These are phyloP conservation scores for Ammodramus savannarum DNA, from an alignment of 2,113 vertebrate species.

Conservation along the genomic window DNA sequence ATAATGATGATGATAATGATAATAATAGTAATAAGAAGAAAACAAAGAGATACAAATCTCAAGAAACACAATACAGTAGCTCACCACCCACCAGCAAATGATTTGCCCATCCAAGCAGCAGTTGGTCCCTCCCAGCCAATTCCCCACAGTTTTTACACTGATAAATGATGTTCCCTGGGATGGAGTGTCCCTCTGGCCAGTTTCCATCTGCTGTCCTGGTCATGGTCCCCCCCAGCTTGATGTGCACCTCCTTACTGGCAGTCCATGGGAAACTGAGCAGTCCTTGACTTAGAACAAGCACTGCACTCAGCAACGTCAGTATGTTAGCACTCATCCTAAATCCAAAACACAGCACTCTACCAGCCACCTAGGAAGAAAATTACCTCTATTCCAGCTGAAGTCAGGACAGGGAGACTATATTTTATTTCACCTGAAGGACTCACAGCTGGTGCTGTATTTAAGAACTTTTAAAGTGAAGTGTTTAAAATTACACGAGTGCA, in stretches of 20 bases:
- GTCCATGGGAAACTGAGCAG: not conserved
- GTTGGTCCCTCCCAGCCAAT: not conserved
- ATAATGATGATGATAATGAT: not conserved
- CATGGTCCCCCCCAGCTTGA: fast-evolving
- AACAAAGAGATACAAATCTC: not conserved
- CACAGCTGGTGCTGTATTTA: not conserved
- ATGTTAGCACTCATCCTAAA: not conserved
- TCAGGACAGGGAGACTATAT: not conserved
- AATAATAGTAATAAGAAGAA: not conserved
- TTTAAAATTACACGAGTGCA: not conserved
- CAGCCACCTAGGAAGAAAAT: not conserved
- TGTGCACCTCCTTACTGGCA: not conserved
- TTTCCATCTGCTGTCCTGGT: not conserved
- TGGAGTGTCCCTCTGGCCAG: not conserved
- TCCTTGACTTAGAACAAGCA: not conserved
- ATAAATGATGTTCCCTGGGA: not conserved
- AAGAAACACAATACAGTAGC: not conserved
- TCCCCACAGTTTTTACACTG: not conserved
- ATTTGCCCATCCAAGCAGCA: not conserved
- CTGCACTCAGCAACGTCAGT: not conserved
- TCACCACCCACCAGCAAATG: not conserved
- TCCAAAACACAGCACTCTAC: not conserved
- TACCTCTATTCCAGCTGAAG: not conserved
- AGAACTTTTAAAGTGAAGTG: not conserved
- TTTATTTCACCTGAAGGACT: not conserved